Conservation (phyloP, 2,113 vertebrate genomes). For the Gallinago paraguaiae region DNA sequence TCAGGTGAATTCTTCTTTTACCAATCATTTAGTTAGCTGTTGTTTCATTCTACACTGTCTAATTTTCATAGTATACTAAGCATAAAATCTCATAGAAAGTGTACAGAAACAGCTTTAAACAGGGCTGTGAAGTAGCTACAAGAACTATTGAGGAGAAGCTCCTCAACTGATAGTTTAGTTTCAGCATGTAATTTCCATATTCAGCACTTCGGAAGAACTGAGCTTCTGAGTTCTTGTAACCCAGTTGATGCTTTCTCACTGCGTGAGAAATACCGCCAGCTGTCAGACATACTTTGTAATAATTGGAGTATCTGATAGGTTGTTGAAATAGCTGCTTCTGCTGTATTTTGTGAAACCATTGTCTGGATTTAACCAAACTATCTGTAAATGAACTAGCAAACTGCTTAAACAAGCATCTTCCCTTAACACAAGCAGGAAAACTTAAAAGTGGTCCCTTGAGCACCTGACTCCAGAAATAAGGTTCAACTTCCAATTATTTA, state of each 20-base stretch:
- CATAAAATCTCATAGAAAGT: not conserved
- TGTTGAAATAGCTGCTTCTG: not conserved
- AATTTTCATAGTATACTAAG: not conserved
- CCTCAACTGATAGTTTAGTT: not conserved
- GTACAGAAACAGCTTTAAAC: not conserved
- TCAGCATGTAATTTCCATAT: not conserved
- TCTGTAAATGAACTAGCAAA: not conserved
- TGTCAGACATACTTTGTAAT: not conserved
- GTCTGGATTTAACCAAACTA: not conserved
- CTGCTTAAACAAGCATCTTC: accelerated
- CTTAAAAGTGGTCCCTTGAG: not conserved
- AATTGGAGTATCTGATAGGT: not conserved
- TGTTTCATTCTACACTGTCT: not conserved
- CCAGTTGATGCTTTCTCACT: not conserved
- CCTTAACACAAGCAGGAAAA: not conserved
- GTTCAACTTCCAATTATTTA: not conserved
- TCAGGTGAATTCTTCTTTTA: not conserved
- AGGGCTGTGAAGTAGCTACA: not conserved
- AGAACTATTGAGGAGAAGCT: not conserved
- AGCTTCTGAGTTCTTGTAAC: not conserved
- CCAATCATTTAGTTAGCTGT: not conserved
- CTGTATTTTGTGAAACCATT: not conserved
- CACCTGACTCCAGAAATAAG: not conserved
- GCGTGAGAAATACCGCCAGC: not conserved
- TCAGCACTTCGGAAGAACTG: not conserved